phyloP scores from a whole-genome alignment of 2,888 invertebrate species.

The Xestia xanthographa region DNA sequence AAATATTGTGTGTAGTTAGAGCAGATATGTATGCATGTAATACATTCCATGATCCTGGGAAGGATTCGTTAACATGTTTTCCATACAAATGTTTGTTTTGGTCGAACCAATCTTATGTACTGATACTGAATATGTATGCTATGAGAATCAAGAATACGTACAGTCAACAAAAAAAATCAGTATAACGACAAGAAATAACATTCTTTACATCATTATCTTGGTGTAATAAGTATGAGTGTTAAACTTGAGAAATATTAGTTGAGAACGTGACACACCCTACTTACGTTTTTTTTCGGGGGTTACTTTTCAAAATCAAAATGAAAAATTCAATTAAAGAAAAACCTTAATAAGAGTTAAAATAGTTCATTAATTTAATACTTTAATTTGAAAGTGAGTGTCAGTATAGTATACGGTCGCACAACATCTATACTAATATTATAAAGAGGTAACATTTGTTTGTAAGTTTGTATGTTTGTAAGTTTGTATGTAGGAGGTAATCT shows the following conservation, averaged over 20 bases:
- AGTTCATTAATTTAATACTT: not conserved
- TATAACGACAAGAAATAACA: not conserved
- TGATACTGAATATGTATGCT: slow-evolving; percentile 44
- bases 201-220: not conserved
- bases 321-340: not conserved
- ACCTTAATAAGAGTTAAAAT: too few relatives aligned
- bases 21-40: slow-evolving; percentile 40
- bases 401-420: not conserved
- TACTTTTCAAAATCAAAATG: too few relatives aligned
- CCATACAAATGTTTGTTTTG: slow-evolving; percentile 50
- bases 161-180: not conserved
- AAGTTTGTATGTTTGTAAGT: too few relatives aligned
- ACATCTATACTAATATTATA: too few relatives aligned
- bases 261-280: not conserved
- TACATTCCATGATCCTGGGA: slow-evolving; percentile 15
- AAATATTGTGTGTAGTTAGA: slow-evolving; percentile 6
- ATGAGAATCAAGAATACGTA: slow-evolving; percentile 14
- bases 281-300: not conserved
- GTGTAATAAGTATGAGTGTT: not conserved
- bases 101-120: slow-evolving; percentile 17
- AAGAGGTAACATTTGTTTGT: too few relatives aligned
- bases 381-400: not conserved
- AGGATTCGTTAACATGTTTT: slow-evolving; percentile 37
- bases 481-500: too few relatives aligned
- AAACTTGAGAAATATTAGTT: not conserved